phyloP scores from a whole-genome alignment of 2,797 vertebrate species.

The Lacerta agilis region DNA sequence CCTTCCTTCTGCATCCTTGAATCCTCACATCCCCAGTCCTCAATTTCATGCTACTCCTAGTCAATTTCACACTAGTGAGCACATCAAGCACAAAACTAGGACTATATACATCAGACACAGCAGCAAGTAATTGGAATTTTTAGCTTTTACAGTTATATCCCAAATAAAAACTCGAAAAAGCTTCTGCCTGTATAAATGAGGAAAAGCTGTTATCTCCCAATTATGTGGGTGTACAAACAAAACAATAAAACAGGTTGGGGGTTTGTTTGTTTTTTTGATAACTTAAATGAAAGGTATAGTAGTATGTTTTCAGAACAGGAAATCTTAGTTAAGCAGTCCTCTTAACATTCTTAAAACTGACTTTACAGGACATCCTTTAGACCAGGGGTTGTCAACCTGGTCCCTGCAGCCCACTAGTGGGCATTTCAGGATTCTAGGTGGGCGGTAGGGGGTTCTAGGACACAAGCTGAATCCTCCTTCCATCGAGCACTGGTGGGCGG shows the following conservation, averaged over 20 bases:
- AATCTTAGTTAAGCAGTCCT: neutral
- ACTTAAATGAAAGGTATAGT: neutral
- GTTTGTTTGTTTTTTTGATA: neutral
- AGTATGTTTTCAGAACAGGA: neutral
- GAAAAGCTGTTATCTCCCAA: neutral
- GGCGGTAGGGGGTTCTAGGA: too few relatives aligned
- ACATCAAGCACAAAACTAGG: conserved; percentile 25
- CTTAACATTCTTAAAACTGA: neutral
- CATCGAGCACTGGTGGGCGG: too few relatives aligned
- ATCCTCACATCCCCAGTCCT: conserved; percentile 5
- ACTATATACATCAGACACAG: neutral
- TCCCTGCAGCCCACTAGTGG: too few relatives aligned
- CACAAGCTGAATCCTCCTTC: too few relatives aligned
- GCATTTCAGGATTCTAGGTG: too few relatives aligned
- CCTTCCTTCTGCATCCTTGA: neutral
- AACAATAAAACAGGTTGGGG: neutral
- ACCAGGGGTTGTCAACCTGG: too few relatives aligned
- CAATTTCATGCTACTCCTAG: conserved; percentile 32
- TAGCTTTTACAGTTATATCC: conserved; percentile 26
- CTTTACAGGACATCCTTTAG: neutral
- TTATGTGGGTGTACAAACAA: neutral
- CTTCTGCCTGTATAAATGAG: neutral
- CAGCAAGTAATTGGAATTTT: conserved; percentile 21
- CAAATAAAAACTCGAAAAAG: conserved; percentile 1
- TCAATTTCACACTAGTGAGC: neutral